Evolutionary conservation across 2,888 invertebrate genomes (phyloP), one percentile per base, ranked within the genome.

Genomic region (Ptilodon capucinus): DNA sequence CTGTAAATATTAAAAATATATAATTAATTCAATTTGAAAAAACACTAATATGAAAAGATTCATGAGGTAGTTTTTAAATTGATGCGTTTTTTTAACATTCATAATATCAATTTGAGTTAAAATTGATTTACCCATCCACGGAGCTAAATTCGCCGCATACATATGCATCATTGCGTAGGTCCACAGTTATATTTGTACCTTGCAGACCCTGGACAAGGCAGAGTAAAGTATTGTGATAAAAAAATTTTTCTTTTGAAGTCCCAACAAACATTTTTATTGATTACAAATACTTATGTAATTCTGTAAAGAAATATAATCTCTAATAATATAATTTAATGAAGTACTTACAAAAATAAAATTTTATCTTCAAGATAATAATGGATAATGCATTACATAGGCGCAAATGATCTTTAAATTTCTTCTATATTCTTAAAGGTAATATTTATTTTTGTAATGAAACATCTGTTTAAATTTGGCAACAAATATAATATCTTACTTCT

Each of bases 91-190:
- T n/a, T n/a, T n/a, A n/a, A n/a, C n/a, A n/a, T n/a, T n/a, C n/a
- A n/a, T n/a, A n/a, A n/a, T n/a, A n/a, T n/a, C n/a, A n/a, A 21
- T 21, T 4, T 21, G 21, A 21, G 56, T 57, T 50, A 28, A 44
- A 14, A 18, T 30, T 28, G 18, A 44, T 9, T 46, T 79, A 93
- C 93, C 94, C 95, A 84, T 95, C 95, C 4, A 94, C 93, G 46
- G 86, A 75, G n/a, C 77, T 78, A 40, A 95, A 81, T 59, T 80
- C 80, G 36, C 95, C 95, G 69, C 92, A 92, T 28, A 95, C 86
- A 68, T 88, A 92, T 0, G 93, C 81, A 69, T 95, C 95, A 78
- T 95, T 94, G 60, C 94, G 84, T 39, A 95, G 82, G 79, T 95
- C 95, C 21, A 95, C 84, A 17, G 92, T 92, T 4, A 94, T 92